Base-by-base conservation (phyloP, 2,797 vertebrate species). In the Tangara arthus region DNA sequence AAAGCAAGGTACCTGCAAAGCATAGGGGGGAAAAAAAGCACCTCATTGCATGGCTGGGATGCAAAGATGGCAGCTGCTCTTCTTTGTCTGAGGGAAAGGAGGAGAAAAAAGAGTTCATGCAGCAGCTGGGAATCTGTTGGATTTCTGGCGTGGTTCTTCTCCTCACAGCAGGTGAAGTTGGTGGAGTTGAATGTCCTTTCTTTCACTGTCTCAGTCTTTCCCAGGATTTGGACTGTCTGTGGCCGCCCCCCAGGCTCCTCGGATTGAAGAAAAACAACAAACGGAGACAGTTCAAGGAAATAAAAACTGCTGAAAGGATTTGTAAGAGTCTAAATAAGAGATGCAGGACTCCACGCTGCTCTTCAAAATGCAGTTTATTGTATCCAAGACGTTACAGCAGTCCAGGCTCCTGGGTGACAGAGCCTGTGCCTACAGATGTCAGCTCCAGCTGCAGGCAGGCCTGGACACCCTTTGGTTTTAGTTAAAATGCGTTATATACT, bases 21-120 rank as follows among this genome's bases (percentile, higher is more conserved):
- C 20, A 64, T 5, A 72, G n/a, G 37, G 11, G 34, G 12, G 46
- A 5, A 28, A 37, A 26, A 34, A 28, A 23, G 5, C 20, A 24
- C 12, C 30, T 50, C 24, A 5, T 11, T 3, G 2, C 0, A 0
- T 34, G 44, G 24, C 35, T 0, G 0, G 13, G 24, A 59, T 11
- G 30, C 24, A 57, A 19, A 49, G 23, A 49, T 8, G 30, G 23
- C 0, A 0, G 15, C 44, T 69, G 6, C 35, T 24, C 34, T 68
- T 23, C 35, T 39, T 49, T 23, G 7, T 24, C 44, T 49, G 24
- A 20, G 12, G 30, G 44, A 12, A 49, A 12, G 28, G 23, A 57
- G 24, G 35, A 41, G 44, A 15, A 23, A 41, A 49, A 22, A 13
- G 13, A 34, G 44, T 10, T 39, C 24, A 49, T 0, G 1, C 44